A percentile compares a stretch with the other conserved stretches of the same genome.
These are phyloP conservation scores for Diuraphis noxia DNA, from an alignment of 1,140 invertebrate genomes.

Conservation along the genomic window DNA sequence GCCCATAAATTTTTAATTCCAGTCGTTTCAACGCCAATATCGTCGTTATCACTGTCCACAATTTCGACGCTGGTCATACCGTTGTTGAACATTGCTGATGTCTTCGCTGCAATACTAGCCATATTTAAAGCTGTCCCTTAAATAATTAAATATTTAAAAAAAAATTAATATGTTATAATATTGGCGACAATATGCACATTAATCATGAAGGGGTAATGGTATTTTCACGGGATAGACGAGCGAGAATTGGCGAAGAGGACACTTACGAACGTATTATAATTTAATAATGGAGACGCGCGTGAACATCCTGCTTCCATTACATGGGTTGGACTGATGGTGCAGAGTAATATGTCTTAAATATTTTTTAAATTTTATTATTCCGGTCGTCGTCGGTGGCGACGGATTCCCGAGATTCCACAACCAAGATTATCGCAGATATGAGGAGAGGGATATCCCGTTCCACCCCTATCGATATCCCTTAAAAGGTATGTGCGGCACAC, in stretches of 20 bases:
- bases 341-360: constrained; percentile 35
- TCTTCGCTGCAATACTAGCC: background rate
- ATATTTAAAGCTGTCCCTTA: background rate
- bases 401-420: constrained; percentile 38
- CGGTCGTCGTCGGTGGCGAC: background rate
- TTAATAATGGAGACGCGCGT: background rate
- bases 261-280: constrained; percentile 24
- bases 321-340: background rate
- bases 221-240: background rate
- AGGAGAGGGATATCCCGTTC: background rate
- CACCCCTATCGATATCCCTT: background rate
- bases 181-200: background rate
- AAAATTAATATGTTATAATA: background rate
- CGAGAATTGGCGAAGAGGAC: background rate
- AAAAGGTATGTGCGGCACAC: constrained; percentile 23
- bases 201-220: background rate
- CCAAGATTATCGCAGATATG: background rate
- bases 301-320: background rate
- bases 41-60: background rate
- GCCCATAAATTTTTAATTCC: background rate
- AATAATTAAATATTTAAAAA: background rate
- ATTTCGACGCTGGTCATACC: constrained; percentile 16
- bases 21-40: background rate
- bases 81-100: background rate
- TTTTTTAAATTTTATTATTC: constrained; percentile 50